Evolutionary conservation across 2,113 vertebrate species (phyloP), one percentile per base, ranked within the genome.

Genomic region (Zosterops pallidus): DNA sequence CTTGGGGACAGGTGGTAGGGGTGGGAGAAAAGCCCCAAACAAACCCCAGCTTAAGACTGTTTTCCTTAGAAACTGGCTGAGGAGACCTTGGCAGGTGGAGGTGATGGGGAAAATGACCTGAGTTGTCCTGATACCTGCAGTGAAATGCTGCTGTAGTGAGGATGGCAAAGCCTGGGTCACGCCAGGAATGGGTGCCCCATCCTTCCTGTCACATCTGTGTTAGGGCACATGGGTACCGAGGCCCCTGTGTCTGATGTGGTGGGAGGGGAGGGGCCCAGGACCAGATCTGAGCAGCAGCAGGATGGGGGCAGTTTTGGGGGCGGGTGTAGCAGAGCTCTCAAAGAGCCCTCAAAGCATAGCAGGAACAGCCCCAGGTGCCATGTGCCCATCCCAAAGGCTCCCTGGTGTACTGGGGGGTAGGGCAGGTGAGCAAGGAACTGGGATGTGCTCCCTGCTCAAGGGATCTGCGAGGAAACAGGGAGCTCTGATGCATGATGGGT

Each of bases 191-290:
- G 29, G 33, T 5, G 6, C 33, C 60, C 31, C 56, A 12, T 57
- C 22, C 67, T 71, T 53, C 47, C 46, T 9, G 4, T 81, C 25
- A 39, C 37, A 39, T 39, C 65, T 5, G 13, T 2, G 2, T 31
- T 11, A 1, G 37, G 20, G 17, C 67, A 60, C 2, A 1, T 11
- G 31, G 49, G 52, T 35, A 25, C n/a, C 0, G 0, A 71, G 35
- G 33, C 7, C 8, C 16, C 41, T 3, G 9, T 42, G 68, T 74
- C 49, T 83, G 81, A 52, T 77, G 81, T 63, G 68, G 79, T 29
- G 28, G 33, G 53, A 47, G 16, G n/a, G 64, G 53, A 82, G 63
- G 33, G 11, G 28, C 56, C 59, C 42, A 24, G 1, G 1, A 28
- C 17, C 47, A 22, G 53, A 23, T 71, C n/a, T 29, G 0, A 1